Evolutionary conservation across 2,113 vertebrate genomes (phyloP).

Genomic region (Rattus norvegicus): GRCr8 NC_086034.1:56121001-56121500

Average conservation of each 20-base stretch:
- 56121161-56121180: slow-evolving; percentile 66
- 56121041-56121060: slow-evolving; percentile 50
- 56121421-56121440: slow-evolving; percentile 63
- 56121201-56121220: slow-evolving; percentile 75
- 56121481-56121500: slow-evolving; percentile 66
- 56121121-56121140: background rate
- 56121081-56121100: background rate
- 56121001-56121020: background rate
- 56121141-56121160: slow-evolving; percentile 14
- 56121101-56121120: slow-evolving; percentile 57
- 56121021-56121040: background rate
- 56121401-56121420: slow-evolving; percentile 39
- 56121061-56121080: slow-evolving; percentile 65
- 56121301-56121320: slow-evolving; percentile 51
- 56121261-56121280: slow-evolving; percentile 66
- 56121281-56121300: slow-evolving; percentile 55
- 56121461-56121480: slow-evolving; percentile 60
- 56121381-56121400: slow-evolving; percentile 61
- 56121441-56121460: slow-evolving; percentile 68
- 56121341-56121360: slow-evolving; percentile 1
- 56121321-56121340: slow-evolving; percentile 30
- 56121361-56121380: slow-evolving; percentile 20
- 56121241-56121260: slow-evolving; percentile 74
- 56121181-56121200: slow-evolving; percentile 78
- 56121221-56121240: slow-evolving; percentile 70